Conservation (phyloP, 2,888 invertebrate genomes). For the Trichogramma dendrolimi region DNA sequence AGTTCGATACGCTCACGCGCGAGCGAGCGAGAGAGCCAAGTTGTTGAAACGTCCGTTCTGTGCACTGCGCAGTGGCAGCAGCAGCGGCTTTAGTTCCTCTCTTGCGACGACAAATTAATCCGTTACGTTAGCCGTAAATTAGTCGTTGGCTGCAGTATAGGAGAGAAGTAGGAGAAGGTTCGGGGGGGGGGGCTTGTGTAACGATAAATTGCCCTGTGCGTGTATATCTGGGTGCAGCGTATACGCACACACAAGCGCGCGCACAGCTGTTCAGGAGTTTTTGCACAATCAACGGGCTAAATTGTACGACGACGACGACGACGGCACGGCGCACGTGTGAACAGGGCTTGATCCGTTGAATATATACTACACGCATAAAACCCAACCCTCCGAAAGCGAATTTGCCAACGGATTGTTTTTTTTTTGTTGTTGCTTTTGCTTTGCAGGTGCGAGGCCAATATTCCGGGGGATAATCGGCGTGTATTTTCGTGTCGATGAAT, state of each 20-base stretch:
- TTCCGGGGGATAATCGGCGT: no score
- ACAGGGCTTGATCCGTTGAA: constrained; percentile 13
- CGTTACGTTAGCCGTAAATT: constrained; percentile 35
- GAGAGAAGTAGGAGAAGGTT: no score
- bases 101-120: constrained; percentile 34
- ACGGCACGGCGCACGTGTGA: constrained; percentile 26
- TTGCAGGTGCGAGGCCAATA: no score
- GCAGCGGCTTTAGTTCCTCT: no score
- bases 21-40: no score
- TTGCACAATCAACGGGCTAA: constrained; percentile 36
- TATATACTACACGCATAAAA: no score
- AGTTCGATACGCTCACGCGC: not conserved
- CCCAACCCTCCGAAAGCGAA: no score
- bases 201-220: constrained; percentile 39
- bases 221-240: constrained; percentile 28
- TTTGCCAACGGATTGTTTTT: no score
- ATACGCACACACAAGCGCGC: constrained; percentile 19
- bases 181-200: constrained; percentile 25
- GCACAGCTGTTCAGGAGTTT: constrained; percentile 34
- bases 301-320: constrained; percentile 14
- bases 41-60: no score
- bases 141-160: constrained; percentile 16
- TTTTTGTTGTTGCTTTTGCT: no score
- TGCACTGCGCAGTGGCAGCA: no score
- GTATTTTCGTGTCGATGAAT: no score